phyloP scores from a whole-genome alignment of 2,113 vertebrate species.

The Pygoscelis antarcticus region DNA sequence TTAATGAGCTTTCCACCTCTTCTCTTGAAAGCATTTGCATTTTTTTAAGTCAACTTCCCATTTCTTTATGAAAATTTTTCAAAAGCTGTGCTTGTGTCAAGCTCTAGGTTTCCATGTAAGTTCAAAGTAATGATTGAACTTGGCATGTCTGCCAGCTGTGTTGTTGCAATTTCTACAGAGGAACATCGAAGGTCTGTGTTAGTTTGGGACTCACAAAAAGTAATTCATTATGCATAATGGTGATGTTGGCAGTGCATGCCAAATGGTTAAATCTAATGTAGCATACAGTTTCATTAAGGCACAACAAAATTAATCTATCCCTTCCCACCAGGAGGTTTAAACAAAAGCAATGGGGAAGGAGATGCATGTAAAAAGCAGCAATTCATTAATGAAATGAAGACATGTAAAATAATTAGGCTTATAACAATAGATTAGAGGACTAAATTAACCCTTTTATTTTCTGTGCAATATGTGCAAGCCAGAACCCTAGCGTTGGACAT shows the following conservation, averaged over 20 bases:
- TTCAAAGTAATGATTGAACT: not conserved
- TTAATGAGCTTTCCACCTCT: not conserved
- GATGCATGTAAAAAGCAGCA: slow-evolving; percentile 71
- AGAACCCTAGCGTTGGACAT: slow-evolving; percentile 20
- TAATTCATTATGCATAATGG: slow-evolving; percentile 82
- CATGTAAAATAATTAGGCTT: slow-evolving; percentile 80
- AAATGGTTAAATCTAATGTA: slow-evolving; percentile 86
- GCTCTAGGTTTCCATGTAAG: not conserved
- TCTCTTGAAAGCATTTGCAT: not conserved
- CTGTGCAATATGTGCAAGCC: not conserved
- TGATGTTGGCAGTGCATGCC: slow-evolving; percentile 79
- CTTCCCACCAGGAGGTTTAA: slow-evolving; percentile 84
- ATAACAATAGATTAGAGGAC: slow-evolving; percentile 75
- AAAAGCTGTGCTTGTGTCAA: not conserved
- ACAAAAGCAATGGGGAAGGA: slow-evolving; percentile 84
- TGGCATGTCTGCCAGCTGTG: slow-evolving; percentile 5
- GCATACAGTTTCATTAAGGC: slow-evolving; percentile 86
- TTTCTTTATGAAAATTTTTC: not conserved
- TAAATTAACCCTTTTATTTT: slow-evolving; percentile 78
- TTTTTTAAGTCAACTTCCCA: not conserved
- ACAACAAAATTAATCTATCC: slow-evolving; percentile 82
- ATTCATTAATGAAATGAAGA: slow-evolving; percentile 84
- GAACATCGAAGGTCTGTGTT: slow-evolving; percentile 57
- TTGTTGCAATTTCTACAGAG: slow-evolving; percentile 38
- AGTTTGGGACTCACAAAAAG: slow-evolving; percentile 79